Evolutionary conservation across 1,140 invertebrate species (phyloP), one percentile per base, ranked within the genome.

Genomic region (Acromyrmex charruanus): DNA sequence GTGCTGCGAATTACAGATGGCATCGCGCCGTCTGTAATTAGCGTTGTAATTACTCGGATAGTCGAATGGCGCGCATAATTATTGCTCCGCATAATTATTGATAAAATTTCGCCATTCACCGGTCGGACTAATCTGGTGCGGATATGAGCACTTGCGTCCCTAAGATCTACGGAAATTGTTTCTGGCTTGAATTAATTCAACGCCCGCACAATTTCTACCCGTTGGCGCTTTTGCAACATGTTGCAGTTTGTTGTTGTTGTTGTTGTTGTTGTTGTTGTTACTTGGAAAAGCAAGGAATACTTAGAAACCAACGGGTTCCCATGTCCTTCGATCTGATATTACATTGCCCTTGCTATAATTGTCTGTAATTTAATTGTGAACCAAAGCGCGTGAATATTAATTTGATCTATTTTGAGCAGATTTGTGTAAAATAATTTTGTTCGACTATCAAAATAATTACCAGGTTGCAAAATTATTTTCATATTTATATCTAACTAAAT

Each of bases 41-140:
- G 66, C n/a, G 31, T 49, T 18, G 69, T 87, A 82, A 88, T 88
- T 87, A 87, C 44, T 65, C 31, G 39, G 68, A 80, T 61, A 86
- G 25, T 18, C 21, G 18, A 9, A 18, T 49, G 59, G 44, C 35
- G 68, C 6, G 59, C 21, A 58, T 68, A 82, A 71, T 53, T 88
- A 88, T 88, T 39, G 44, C 28, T 18, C 21, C 53, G 31, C 10
- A 31, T 63, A 66, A 49, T 88, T 68, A 88, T 87, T 75, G 69
- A 74, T 61, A 74, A 72, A 74, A 82, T 9, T 12, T 31, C 44
- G 39, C 68, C 25, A 35, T 84, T 75, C 80, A 9, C 18, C 31
- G 25, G 7, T 84, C 59, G 28, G n/a, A 51, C 25, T 74, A 84
- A 61, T 84, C 25, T 39, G 68, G 28, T 5, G n/a, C 58, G 39